phyloP scores from a whole-genome alignment of 2,888 invertebrate genomes.

The Nymphalis urticae region DNA sequence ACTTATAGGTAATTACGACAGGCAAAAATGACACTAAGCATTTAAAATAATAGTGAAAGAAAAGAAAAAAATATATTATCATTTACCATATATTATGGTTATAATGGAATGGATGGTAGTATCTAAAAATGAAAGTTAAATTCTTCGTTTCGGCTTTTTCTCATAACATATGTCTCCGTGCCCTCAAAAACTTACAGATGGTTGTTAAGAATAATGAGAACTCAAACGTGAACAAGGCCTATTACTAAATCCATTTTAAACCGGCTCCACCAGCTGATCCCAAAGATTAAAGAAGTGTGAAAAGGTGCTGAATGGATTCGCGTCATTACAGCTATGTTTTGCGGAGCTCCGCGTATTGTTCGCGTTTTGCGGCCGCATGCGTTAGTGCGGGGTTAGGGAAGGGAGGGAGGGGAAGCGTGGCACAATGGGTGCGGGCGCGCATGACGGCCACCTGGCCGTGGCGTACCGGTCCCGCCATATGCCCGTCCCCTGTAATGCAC shows the following conservation, averaged over 20 bases:
- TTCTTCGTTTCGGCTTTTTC: neutral
- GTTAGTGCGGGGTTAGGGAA: slow-evolving; percentile 42
- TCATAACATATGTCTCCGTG: neutral
- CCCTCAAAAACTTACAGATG: neutral
- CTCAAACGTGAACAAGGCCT: slow-evolving; percentile 15
- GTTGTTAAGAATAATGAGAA: slow-evolving; percentile 11
- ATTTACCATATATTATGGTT: too few relatives aligned
- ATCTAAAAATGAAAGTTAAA: neutral
- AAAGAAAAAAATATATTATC: too few relatives aligned
- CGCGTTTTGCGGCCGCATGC: slow-evolving; percentile 40
- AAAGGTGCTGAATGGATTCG: slow-evolving; percentile 40
- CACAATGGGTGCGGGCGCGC: slow-evolving; percentile 79
- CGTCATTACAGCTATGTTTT: slow-evolving; percentile 51
- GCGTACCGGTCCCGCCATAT: slow-evolving; percentile 77
- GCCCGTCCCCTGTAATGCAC: slow-evolving; percentile 52
- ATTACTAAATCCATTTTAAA: slow-evolving; percentile 24
- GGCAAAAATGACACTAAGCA: too few relatives aligned
- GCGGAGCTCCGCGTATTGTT: slow-evolving; percentile 60
- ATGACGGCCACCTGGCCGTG: slow-evolving; percentile 79
- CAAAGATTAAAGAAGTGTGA: slow-evolving; percentile 34
- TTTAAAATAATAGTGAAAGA: too few relatives aligned
- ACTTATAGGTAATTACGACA: too few relatives aligned
- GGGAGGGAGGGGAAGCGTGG: slow-evolving; percentile 42
- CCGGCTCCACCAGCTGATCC: slow-evolving; percentile 36
- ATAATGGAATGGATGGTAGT: too few relatives aligned